Conservation (phyloP, 92 coral and sea anemone species). For the Bergia sp. region DNA sequence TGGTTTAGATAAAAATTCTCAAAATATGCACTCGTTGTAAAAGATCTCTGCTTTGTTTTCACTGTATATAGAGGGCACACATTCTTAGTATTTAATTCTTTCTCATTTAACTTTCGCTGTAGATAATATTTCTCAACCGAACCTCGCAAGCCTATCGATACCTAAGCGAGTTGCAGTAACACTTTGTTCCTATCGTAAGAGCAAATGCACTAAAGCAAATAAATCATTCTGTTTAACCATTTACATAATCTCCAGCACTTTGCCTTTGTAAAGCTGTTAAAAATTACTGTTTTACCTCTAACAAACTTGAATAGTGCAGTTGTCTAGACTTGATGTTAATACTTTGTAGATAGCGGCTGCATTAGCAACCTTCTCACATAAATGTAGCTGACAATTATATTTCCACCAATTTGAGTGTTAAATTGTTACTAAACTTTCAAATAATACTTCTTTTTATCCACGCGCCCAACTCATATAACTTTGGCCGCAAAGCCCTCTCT, state of each 20-base stretch:
- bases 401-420: not conserved
- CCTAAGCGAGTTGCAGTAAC: too few species aligned
- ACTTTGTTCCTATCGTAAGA: too few species aligned
- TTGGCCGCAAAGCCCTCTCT: constrained; percentile 39
- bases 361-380: not conserved
- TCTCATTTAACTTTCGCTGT: not conserved
- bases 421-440: not conserved
- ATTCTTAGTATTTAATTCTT: not conserved
- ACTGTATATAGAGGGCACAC: not conserved
- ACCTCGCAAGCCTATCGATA: not conserved
- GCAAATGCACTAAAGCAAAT: not conserved
- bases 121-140: not conserved
- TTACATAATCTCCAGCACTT: not conserved
- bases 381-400: not conserved
- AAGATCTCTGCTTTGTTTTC: not conserved
- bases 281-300: not conserved
- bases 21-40: not conserved
- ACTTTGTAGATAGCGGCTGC: not conserved
- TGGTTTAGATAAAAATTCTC: not conserved
- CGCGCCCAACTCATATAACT: constrained; percentile 12
- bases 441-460: not conserved
- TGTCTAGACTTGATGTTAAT: not conserved
- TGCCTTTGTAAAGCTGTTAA: not conserved
- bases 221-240: not conserved
- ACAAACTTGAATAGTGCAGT: not conserved